A percentile compares a stretch with the other conserved stretches of the same genome.
These are phyloP conservation scores for Gryllus bimaculatus DNA, from an alignment of 1,140 invertebrate genomes.

Conservation along the genomic window DNA sequence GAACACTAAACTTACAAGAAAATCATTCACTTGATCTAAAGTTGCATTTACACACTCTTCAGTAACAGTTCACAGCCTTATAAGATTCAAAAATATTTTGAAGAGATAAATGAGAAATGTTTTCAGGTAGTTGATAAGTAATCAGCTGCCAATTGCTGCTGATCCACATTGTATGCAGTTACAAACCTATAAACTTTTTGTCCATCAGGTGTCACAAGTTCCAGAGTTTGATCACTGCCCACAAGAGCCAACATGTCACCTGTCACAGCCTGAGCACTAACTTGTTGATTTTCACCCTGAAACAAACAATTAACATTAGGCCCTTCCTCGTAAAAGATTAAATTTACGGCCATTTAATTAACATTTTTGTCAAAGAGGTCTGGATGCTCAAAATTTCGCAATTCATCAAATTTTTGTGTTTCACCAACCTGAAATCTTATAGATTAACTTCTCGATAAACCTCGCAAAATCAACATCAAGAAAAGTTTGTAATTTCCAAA, in stretches of 20 bases:
- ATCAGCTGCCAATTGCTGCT: constrained; percentile 35
- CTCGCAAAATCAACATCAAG: too few species aligned
- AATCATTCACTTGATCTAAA: too few species aligned
- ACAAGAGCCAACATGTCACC: constrained; percentile 15
- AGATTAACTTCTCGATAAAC: background rate
- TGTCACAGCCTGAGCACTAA: constrained; percentile 18
- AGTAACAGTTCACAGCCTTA: too few species aligned
- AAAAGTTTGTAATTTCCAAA: too few species aligned
- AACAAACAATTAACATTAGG: constrained; percentile 7
- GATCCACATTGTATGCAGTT: constrained; percentile 37
- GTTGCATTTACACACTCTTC: too few species aligned
- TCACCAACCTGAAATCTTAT: background rate
- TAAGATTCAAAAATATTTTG: too few species aligned
- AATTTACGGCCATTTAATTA: background rate
- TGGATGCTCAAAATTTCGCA: background rate
- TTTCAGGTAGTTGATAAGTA: constrained; percentile 34
- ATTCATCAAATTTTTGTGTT: background rate
- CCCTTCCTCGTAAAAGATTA: background rate
- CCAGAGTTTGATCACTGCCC: constrained; percentile 35
- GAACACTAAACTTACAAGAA: too few species aligned
- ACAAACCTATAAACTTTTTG: constrained; percentile 38
- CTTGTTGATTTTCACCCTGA: constrained; percentile 25
- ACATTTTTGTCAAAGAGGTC: background rate
- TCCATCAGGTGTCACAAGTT: constrained; percentile 40
- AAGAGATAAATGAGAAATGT: background rate